Evolutionary conservation across 2,797 vertebrate genomes (phyloP).

Genomic region (Acrocephalus scirpaceus): DNA sequence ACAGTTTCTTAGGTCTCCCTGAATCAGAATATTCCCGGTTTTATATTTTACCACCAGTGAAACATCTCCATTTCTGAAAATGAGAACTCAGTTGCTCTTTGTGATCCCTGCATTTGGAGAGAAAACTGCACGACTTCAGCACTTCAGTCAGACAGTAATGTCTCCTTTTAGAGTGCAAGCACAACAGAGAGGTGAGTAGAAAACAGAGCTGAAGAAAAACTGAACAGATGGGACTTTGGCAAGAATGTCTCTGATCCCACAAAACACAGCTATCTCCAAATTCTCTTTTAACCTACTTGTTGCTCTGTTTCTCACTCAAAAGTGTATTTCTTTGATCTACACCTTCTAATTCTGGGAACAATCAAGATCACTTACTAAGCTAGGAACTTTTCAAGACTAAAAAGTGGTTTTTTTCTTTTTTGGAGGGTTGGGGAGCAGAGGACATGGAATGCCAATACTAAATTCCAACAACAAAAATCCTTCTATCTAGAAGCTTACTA

Average conservation of each 20-base stretch:
- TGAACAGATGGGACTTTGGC: constrained; percentile 23
- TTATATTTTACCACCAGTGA: background rate
- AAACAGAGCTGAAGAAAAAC: constrained; percentile 27
- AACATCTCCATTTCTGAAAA: background rate
- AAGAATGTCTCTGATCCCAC: background rate
- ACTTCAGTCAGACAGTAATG: background rate
- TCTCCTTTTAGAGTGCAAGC: background rate
- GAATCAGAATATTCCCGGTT: background rate
- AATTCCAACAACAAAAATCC: background rate
- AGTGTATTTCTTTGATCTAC: background rate
- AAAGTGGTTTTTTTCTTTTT: background rate
- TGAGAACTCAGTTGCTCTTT: background rate
- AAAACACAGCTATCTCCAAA: background rate
- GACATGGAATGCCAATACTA: background rate
- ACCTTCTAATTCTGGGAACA: background rate
- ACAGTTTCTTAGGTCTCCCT: background rate
- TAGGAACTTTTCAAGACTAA: background rate
- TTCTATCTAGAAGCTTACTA: background rate
- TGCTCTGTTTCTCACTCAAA: background rate
- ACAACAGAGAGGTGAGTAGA: constrained; percentile 12
- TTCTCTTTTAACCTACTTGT: background rate
- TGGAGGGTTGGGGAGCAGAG: rapidly evolving
- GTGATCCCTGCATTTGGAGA: background rate
- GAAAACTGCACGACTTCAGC: background rate
- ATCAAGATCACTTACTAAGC: background rate